phyloP scores from a whole-genome alignment of 2,113 vertebrate genomes.

The Mola mola region DNA sequence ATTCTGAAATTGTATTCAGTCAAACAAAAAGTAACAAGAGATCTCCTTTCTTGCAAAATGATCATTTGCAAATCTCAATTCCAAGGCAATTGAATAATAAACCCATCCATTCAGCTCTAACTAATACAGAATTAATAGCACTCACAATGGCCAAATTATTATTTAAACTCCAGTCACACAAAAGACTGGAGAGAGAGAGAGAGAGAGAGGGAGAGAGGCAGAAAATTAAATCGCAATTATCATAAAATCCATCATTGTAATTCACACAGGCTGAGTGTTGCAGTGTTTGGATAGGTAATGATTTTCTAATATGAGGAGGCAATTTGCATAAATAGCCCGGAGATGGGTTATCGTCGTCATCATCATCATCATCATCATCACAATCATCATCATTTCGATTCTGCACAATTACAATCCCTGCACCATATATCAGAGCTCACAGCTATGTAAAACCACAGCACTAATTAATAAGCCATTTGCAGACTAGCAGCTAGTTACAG shows the following conservation, averaged over 20 bases:
- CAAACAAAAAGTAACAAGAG: conserved; percentile 40
- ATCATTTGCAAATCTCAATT: conserved; percentile 72
- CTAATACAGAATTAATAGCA: conserved; percentile 97
- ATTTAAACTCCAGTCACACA: conserved; percentile 89
- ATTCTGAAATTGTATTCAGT: conserved; percentile 20
- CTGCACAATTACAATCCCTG: conserved; percentile 97
- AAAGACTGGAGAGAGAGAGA: conserved; percentile 55
- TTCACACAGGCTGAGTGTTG: conserved; percentile 92
- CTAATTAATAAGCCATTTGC: conserved; percentile 99
- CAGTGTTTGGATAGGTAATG: conserved; percentile 99
- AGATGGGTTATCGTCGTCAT: conserved; percentile 94
- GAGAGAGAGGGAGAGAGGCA: conserved; percentile 66
- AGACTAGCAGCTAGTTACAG: conserved; percentile 95
- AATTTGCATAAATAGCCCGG: conserved; percentile 99
- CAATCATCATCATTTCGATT: conserved; percentile 78
- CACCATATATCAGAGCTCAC: conserved; percentile 99
- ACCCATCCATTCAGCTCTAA: conserved; percentile 89
- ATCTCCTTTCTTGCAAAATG: conserved; percentile 56
- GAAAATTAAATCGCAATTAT: conserved; percentile 99
- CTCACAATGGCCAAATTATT: conserved; percentile 91
- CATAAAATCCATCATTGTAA: conserved; percentile 99
- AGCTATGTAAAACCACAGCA: conserved; percentile 96
- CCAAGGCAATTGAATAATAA: conserved; percentile 80
- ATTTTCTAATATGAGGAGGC: conserved; percentile 97
- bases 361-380: conserved; percentile 76